Evolutionary conservation across 2,113 vertebrate genomes (phyloP), one percentile per base, ranked within the genome.

Genomic region (Steatornis caripensis): DNA sequence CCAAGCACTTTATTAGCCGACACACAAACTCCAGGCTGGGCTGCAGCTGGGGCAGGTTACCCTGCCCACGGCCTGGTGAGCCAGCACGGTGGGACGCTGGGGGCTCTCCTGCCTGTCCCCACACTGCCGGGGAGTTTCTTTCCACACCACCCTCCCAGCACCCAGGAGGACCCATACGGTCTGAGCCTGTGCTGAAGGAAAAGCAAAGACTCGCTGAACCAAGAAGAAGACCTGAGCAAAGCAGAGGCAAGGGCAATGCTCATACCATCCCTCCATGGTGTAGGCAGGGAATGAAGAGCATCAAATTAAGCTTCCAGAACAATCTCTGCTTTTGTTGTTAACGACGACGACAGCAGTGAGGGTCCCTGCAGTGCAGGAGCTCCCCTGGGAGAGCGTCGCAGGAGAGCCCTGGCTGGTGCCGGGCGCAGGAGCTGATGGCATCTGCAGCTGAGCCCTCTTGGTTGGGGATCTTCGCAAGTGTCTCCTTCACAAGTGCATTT

Each of bases 1-100:
- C 96, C 91, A 96, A 95, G 97, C 97, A 96, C 96, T 96, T 97
- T 97, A 97, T 89, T 74, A 85, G 61, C 81, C 6, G 7, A 69
- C 91, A 65, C 70, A 70, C 61, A 49, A 79, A 62, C 61, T 75
- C 57, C 66, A 82, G 94, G 87, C 81, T 71, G 58, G 65, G 81
- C 74, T 48, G 61, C 54, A 64, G 77, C 80, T 76, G 29, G 60
- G 60, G 46, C 62, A n/a, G 53, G 54, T 72, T 30, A 43, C 51
- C 39, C 54, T 79, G 48, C 49, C 49, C 10, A 2, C 4, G 24
- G 60, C 70, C 64, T 62, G 53, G 80, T 32, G 22, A 57, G 61
- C 54, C 2, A 3, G 62, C 45, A 45, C 1, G 3, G 53, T 0
- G 0, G 70, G 74, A 58, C 32, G 12, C n/a, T 53, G 62, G 54